phyloP scores from a whole-genome alignment of 2,113 vertebrate species.

The Aix galericulata region DNA sequence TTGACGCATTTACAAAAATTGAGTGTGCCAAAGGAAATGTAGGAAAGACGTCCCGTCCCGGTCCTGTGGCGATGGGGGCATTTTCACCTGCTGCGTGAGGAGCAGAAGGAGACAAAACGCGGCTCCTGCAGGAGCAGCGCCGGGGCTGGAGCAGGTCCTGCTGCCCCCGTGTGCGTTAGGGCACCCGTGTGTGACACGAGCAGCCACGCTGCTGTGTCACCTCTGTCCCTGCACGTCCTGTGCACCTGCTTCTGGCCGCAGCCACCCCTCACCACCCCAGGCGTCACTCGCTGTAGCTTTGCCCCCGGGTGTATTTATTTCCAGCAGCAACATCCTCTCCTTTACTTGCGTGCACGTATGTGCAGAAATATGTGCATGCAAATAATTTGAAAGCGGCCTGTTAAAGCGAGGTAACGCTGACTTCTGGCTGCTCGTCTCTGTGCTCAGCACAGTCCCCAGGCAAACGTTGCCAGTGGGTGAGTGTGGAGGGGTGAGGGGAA shows the following conservation, averaged over 20 bases:
- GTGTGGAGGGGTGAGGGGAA: neutral
- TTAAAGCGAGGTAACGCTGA: neutral
- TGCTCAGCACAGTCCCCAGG: neutral
- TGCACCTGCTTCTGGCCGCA: neutral
- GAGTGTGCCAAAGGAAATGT: neutral
- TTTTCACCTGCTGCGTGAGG: neutral
- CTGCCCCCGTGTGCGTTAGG: accelerated
- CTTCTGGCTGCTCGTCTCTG: neutral
- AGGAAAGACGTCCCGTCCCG: neutral
- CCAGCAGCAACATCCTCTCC: neutral
- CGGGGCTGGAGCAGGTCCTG: neutral
- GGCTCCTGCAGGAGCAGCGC: neutral
- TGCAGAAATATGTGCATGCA: neutral
- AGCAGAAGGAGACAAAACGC: neutral
- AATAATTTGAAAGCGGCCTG: neutral
- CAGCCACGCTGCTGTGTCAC: accelerated
- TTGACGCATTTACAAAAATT: neutral
- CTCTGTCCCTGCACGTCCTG: neutral
- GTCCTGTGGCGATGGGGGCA: neutral
- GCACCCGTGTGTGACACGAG: accelerated
- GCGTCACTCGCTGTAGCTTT: neutral
- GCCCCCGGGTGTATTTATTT: neutral
- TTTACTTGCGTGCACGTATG: accelerated
- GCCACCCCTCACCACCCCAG: accelerated
- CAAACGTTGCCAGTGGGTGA: too few species aligned